Evolutionary conservation across 1,140 invertebrate species (phyloP).

Genomic region (Drosophila biarmipes): DNA sequence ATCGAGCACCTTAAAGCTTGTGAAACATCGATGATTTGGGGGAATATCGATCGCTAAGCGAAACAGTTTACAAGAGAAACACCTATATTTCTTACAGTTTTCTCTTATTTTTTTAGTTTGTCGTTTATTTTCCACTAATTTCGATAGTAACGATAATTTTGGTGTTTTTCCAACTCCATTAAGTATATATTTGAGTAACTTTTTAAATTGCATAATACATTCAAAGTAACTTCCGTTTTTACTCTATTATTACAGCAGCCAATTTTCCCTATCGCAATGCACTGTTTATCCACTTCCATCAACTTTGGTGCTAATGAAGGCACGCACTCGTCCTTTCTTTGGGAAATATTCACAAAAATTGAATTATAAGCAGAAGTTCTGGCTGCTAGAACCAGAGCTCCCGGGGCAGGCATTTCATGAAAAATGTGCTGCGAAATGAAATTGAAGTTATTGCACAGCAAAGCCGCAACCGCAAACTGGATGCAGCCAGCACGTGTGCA

Average conservation of each 20-base stretch:
- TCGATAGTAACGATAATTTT: no score
- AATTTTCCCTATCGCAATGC: not conserved
- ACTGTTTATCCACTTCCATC: slow-evolving; percentile 3
- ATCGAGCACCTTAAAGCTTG: no score
- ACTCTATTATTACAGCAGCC: not conserved
- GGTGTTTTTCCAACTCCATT: no score
- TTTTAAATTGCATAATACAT: no score
- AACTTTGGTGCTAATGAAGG: slow-evolving; percentile 28
- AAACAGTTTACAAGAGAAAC: no score
- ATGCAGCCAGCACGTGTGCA: slow-evolving; percentile 17
- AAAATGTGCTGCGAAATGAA: slow-evolving; percentile 70
- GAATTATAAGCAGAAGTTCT: slow-evolving; percentile 46
- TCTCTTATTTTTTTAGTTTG: no score
- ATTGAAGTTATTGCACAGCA: slow-evolving; percentile 68
- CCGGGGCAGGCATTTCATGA: slow-evolving; percentile 39
- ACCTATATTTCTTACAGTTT: no score
- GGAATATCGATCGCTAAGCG: no score
- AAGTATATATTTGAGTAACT: no score
- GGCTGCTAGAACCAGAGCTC: slow-evolving; percentile 8
- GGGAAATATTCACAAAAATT: slow-evolving; percentile 40
- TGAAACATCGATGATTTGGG: no score
- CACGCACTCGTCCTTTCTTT: slow-evolving; percentile 24
- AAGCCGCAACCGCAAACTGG: slow-evolving; percentile 41
- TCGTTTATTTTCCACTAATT: no score
- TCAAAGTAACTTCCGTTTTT: no score